Conservation (phyloP, 2,113 vertebrate species). For the Mus pahari region DNA sequence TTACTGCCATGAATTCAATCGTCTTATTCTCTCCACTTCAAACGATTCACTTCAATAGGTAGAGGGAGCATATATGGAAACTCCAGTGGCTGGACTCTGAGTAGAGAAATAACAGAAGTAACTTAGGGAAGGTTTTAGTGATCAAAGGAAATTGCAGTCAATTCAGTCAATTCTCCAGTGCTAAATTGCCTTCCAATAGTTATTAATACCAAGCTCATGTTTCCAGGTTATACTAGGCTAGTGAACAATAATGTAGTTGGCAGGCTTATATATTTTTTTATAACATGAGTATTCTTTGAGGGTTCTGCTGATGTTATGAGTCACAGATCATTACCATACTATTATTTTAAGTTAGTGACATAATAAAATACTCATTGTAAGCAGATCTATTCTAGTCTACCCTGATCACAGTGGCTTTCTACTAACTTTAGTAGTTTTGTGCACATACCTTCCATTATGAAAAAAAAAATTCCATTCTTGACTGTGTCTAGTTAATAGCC, state of each 20-base stretch:
- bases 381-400: not conserved
- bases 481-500: not conserved
- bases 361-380: not conserved
- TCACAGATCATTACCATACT: not conserved
- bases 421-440: not conserved
- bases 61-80: conserved; percentile 46
- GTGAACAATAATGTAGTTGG: not conserved
- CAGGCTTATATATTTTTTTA: conserved; percentile 2
- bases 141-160: conserved; percentile 63
- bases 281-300: not conserved
- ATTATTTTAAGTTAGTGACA: conserved; percentile 17
- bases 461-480: not conserved
- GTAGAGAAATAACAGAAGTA: not conserved
- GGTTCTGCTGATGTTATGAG: not conserved
- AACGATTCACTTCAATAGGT: conserved; percentile 62
- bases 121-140: conserved; percentile 16
- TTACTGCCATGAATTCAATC: conserved; percentile 68
- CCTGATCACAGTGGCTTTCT: not conserved
- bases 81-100: conserved; percentile 14
- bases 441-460: not conserved
- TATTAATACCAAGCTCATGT: conserved; percentile 47
- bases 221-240: conserved; percentile 27
- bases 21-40: conserved; percentile 68
- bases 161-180: conserved; percentile 48
- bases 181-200: conserved; percentile 28